Evolutionary conservation across 2,888 invertebrate species (phyloP).

Genomic region (Pogonocherus hispidulus): DNA sequence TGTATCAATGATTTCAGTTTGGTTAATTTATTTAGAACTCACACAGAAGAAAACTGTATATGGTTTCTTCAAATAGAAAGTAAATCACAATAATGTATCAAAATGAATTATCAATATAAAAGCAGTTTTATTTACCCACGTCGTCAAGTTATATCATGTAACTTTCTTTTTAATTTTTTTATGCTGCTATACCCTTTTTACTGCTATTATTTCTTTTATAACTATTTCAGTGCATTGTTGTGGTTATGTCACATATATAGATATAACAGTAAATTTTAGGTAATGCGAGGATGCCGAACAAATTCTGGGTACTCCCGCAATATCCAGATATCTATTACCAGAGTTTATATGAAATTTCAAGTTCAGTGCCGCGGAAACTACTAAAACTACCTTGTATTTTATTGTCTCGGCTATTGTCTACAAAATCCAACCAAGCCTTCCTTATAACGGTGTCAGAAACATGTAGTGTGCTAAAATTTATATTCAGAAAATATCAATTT

Average conservation of each 20-base stretch:
- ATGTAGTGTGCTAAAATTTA: neutral
- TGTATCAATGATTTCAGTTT: too few relatives aligned
- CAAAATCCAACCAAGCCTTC: slow-evolving; percentile 3
- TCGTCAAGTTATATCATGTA: too few relatives aligned
- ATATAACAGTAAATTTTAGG: neutral
- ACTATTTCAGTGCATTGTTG: neutral
- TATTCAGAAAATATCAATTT: neutral
- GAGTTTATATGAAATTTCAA: slow-evolving; percentile 9
- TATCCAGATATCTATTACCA: neutral
- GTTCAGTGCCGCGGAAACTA: slow-evolving; percentile 11
- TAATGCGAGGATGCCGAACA: neutral
- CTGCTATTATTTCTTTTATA: neutral
- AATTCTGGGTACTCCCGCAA: neutral
- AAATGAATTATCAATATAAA: too few relatives aligned
- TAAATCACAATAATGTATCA: too few relatives aligned
- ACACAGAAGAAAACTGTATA: too few relatives aligned
- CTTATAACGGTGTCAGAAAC: neutral
- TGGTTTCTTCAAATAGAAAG: too few relatives aligned
- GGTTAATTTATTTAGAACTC: too few relatives aligned
- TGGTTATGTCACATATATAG: neutral
- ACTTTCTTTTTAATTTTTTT: too few relatives aligned
- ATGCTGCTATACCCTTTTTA: too few relatives aligned
- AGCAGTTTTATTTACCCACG: too few relatives aligned
- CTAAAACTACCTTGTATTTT: slow-evolving; percentile 24
- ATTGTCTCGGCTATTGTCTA: slow-evolving; percentile 1